Conservation (phyloP, 2,797 vertebrate species). For the Melanotaenia pygmaea region DNA sequence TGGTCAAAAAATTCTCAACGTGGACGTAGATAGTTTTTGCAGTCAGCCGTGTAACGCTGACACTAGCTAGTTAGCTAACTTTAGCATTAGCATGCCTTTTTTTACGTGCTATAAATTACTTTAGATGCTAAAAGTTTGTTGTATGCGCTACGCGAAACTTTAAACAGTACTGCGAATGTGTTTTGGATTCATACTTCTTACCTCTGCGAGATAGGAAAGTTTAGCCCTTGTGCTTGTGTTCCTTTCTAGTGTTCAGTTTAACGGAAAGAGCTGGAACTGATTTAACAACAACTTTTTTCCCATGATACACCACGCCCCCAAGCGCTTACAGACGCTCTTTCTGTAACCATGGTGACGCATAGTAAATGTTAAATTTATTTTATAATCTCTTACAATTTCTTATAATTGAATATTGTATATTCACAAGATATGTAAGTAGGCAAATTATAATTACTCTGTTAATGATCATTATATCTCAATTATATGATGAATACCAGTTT, state of each 20-base stretch:
- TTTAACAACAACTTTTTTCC: slow-evolving; percentile 46
- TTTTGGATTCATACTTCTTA: not conserved
- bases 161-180: not conserved
- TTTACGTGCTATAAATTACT: not conserved
- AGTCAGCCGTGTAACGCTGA: no score
- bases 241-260: no score
- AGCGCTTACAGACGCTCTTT: slow-evolving; percentile 28
- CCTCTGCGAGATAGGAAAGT: not conserved
- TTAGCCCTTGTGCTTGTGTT: not conserved
- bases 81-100: not conserved
- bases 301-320: slow-evolving; percentile 62
- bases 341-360: slow-evolving; percentile 58
- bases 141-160: rapidly evolving
- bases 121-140: not conserved
- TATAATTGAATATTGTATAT: no score
- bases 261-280: slow-evolving; percentile 6
- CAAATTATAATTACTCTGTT: no score
- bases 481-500: no score
- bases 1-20: not conserved
- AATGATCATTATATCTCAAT: no score
- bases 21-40: not conserved
- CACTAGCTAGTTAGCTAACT: slow-evolving; percentile 32
- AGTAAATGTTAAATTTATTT: no score
- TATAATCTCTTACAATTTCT: no score
- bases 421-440: no score